phyloP scores from a whole-genome alignment of 2,113 vertebrate genomes.

The Ciconia stormi region DNA sequence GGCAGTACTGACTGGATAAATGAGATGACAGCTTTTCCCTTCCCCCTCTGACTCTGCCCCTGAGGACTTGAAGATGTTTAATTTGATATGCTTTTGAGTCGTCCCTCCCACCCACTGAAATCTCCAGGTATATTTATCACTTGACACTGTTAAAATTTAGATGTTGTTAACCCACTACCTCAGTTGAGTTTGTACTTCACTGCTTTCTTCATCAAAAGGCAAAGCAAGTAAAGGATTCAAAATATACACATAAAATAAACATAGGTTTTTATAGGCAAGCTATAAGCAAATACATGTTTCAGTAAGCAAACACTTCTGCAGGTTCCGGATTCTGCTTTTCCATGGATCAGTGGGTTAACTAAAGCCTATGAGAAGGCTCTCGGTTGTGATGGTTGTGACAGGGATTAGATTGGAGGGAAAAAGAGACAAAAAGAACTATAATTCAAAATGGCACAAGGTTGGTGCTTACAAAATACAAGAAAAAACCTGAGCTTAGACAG shows the following conservation, averaged over 20 bases:
- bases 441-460: not conserved
- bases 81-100: conserved; percentile 32
- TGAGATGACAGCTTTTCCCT: conserved; percentile 13
- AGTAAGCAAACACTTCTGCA: not conserved
- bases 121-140: conserved; percentile 34
- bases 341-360: conserved; percentile 46
- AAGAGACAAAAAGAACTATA: conserved; percentile 1
- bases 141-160: conserved; percentile 1
- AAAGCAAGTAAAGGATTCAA: not conserved
- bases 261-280: not conserved
- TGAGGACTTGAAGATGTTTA: conserved; percentile 2
- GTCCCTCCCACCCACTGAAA: not conserved
- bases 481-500: not conserved
- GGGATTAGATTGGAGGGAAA: conserved; percentile 14
- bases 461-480: not conserved
- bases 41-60: not conserved
- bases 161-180: not conserved
- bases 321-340: not conserved
- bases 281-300: not conserved
- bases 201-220: not conserved
- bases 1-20: conserved; percentile 23
- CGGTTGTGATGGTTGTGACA: not conserved
- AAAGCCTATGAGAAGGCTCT: conserved; percentile 14
- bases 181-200: not conserved
- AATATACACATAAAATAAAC: not conserved